Base-by-base conservation (phyloP, 1,140 invertebrate genomes). In the Caenorhabditis remanei region DNA sequence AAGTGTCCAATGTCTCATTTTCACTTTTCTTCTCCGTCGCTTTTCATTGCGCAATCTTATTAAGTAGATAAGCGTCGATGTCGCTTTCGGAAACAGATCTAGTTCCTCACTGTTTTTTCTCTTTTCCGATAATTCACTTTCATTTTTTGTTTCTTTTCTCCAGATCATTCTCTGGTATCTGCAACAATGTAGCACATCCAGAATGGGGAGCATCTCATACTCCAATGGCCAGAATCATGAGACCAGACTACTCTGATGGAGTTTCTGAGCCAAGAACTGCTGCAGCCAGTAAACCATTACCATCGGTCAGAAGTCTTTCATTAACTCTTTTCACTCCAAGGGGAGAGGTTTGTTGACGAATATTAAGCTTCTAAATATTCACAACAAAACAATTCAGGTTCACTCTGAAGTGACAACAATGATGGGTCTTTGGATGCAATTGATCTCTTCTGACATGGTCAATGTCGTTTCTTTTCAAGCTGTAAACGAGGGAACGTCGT, bases 111-210 rank as follows among this genome's bases (percentile, higher is more conserved):
- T 84, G 13, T 83, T 83, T 55, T 24, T 7, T 24, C 21, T 40
- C 46, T 21, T 58, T 58, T 24, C 53, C n/a, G 19, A 63, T 63
- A 16, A 58, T 21, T 85, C 84, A 32, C 56, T 61, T 71, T 75
- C 83, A 9, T 84, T 43, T 83, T 41, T 53, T 11, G 8, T 85
- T 58, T 75, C 43, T 55, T 83, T 93, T 93, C 5, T 94, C 93
- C 89, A 94, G 97, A 71, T 95, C 95, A 48, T 95, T 95, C 9
- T 96, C 95, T 65, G 97, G 96, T 0, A 95, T 96, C 90, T 99
- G 97, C 93, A 98, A 99, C 93, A 98, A 99, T 93, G 95, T 98
- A 0, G 94, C 96, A 58, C 95, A 97, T 93, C 95, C 96, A 4
- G 94, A 95, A 19, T 97, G 96, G 95, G 97, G 96, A 0, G 94